Conservation (phyloP, 2,888 invertebrate species). For the Epistrophella euchroma region DNA sequence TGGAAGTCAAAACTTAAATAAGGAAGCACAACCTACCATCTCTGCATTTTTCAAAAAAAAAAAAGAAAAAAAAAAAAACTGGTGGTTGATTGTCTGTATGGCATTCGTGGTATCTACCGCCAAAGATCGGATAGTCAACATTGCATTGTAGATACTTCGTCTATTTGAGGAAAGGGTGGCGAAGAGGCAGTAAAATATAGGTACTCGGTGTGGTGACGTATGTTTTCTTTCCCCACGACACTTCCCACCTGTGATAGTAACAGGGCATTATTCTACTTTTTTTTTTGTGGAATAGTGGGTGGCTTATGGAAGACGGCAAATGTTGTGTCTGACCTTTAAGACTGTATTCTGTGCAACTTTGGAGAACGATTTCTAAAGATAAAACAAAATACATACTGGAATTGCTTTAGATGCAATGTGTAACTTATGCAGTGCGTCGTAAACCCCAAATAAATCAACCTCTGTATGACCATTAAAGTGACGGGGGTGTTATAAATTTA, state of each 20-base stretch:
- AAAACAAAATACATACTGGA: neutral
- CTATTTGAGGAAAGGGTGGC: constrained; percentile 32
- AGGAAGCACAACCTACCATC: constrained; percentile 50
- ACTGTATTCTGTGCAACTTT: constrained; percentile 25
- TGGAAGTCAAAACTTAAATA: constrained; percentile 49
- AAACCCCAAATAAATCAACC: constrained; percentile 32
- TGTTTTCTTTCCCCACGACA: constrained; percentile 8
- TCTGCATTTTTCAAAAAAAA: constrained; percentile 12
- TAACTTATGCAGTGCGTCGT: constrained; percentile 44
- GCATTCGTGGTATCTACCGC: constrained; percentile 58
- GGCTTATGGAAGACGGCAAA: constrained; percentile 20
- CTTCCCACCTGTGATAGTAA: constrained; percentile 24
- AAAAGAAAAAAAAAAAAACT: constrained; percentile 25
- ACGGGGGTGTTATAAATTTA: constrained; percentile 37
- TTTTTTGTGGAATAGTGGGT: neutral
- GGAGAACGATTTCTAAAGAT: neutral
- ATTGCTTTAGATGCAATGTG: constrained; percentile 8
- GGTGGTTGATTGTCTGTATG: constrained; percentile 56
- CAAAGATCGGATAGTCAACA: constrained; percentile 65
- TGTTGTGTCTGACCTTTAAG: constrained; percentile 52
- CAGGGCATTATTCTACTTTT: neutral
- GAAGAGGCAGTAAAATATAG: neutral
- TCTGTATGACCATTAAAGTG: constrained; percentile 21
- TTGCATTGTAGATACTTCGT: constrained; percentile 41
- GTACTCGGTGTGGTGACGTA: constrained; percentile 7